Evolutionary conservation across 1,140 invertebrate genomes (phyloP), one percentile per base, ranked within the genome.

Genomic region (Saccostrea echinata): DNA sequence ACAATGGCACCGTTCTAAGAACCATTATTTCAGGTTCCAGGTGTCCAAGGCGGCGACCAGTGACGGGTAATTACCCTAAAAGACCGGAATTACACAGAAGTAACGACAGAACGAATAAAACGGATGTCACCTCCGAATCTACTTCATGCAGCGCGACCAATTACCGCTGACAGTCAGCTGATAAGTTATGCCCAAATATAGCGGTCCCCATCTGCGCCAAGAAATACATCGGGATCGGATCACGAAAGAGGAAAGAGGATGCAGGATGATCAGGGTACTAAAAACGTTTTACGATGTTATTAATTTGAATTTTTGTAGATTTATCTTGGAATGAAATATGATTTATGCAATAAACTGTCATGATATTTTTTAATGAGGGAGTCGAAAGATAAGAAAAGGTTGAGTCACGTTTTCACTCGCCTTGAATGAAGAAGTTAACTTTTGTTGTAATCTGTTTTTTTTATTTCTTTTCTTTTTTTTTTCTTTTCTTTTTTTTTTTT

Each of bases 131-230:
- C 81, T 83, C 81, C 81, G 24, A 83, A 55, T 86, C 64, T 86
- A 86, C 85, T 71, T 53, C 85, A 86, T 86, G 85, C 52, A 76
- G 85, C 64, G 85, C 61, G 68, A 53, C 85, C 85, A 86, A 86
- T 86, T 86, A 86, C 64, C 43, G 21, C 52, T 76, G 85, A 86
- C 85, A 86, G 71, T 81, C 53, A 35, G 68, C 85, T 83, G 85
- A 86, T 86, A 86, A 86, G 85, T 86, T 86, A 86, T 76, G 64
- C 76, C 68, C 33, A 55, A 71, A 76, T 33, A 53, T 86, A 21
- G 64, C 52, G 64, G 53, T 27, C 11, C 71, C 85, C 85, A 86
- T 86, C 85, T 86, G 85, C 85, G 85, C 68, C 64, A 64, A 80
- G 13, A 53, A 57, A 80, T 52, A 30, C 27, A 52, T 71, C 52